phyloP scores from a whole-genome alignment of 1,140 invertebrate species.

The Cylas formicarius region DNA sequence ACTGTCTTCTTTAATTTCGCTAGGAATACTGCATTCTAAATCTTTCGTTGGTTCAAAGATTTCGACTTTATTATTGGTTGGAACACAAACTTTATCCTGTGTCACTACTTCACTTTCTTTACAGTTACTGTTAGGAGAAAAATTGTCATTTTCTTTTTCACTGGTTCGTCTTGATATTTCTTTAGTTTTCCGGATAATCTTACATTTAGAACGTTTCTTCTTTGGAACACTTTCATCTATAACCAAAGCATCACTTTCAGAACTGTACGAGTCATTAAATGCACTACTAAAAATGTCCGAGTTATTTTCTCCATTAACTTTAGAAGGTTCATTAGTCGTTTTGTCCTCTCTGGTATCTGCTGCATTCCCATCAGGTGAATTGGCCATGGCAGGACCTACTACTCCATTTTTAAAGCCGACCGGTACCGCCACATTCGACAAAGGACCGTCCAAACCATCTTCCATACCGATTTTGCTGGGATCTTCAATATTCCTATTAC shows the following conservation, averaged over 20 bases:
- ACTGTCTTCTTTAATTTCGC: no score
- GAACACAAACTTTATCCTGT: no score
- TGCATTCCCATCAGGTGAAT: conserved; percentile 30
- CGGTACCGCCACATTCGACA: conserved; percentile 15
- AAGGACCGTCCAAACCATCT: conserved; percentile 35
- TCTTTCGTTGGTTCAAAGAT: neutral
- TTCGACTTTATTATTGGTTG: neutral
- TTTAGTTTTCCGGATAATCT: conserved; percentile 23
- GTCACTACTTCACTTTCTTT: no score
- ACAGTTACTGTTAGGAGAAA: conserved; percentile 1
- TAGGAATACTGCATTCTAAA: no score
- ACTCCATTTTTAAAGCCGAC: conserved; percentile 27
- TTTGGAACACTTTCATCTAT: conserved; percentile 38
- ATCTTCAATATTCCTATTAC: conserved; percentile 9
- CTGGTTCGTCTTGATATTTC: neutral
- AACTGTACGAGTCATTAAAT: conserved; percentile 30
- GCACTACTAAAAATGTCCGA: conserved; percentile 18
- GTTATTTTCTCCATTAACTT: conserved; percentile 30
- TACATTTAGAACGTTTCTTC: conserved; percentile 20
- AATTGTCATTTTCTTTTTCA: conserved; percentile 12
- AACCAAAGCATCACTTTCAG: conserved; percentile 37
- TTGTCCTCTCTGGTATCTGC: conserved; percentile 20
- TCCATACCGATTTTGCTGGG: conserved; percentile 36
- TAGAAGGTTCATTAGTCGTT: conserved; percentile 12
- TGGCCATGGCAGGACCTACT: conserved; percentile 32